Evolutionary conservation across 1,140 invertebrate genomes (phyloP), one percentile per base, ranked within the genome.

Genomic region (Nilaparvata lugens): DNA sequence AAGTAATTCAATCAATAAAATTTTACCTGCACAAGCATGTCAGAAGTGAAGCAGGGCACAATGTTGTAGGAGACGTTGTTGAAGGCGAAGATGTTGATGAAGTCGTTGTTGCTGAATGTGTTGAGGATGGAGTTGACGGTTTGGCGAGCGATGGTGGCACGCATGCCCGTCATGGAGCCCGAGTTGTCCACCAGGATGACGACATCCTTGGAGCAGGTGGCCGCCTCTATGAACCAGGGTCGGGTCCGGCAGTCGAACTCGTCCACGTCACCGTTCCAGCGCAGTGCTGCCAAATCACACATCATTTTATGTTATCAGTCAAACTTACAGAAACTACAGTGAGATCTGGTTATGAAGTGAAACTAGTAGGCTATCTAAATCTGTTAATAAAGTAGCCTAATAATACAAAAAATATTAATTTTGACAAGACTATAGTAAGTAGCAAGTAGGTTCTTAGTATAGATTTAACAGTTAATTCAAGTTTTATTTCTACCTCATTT

Each of bases 41-140:
- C 82, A 48, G 61, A 40, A 58, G 83, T 82, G 71, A 95, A 95
- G 73, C 93, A 97, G 1, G 80, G 76, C 2, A 93, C 84, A 5
- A 89, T 78, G 63, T 87, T 81, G 6, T 79, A 70, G 0, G 83
- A 82, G 0, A 74, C 73, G 24, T 83, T 79, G 24, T 83, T 84
- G 70, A 89, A 93, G 48, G 82, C 84, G 56, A 94, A 85, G 28
- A 99, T 86, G 65, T 96, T 96, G 45, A 99, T 88, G 71, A 92
- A 97, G 74, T 99, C 97, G 73, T 99, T 97, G 69, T 98, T 97
- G 9, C 91, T 97, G 7, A 99, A 82, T 0, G 97, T 99, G 31
- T 97, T 91, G 62, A 99, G 73, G 43, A 99, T 88, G 31, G 87
- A 88, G 14, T 81, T 77, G 54, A 96, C 86, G 0, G 95, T 94